Conservation (phyloP, 2,113 vertebrate genomes). For the Nothocercus nigrocapillus region DNA sequence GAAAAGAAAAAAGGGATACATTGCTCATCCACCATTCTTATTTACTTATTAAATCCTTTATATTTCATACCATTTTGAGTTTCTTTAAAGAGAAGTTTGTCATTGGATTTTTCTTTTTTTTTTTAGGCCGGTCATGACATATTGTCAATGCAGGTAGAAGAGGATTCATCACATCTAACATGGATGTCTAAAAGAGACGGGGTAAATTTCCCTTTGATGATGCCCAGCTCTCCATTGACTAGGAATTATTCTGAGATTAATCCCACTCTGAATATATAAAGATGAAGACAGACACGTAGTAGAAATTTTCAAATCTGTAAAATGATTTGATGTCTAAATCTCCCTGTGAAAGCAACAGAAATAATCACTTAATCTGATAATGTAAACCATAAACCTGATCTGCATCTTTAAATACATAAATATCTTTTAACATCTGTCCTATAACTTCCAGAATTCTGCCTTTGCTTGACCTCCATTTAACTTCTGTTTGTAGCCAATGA, state of each 20-base stretch:
- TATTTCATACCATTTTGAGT: background rate
- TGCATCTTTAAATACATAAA: background rate
- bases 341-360: background rate
- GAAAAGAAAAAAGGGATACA: background rate
- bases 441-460: background rate
- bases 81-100: background rate
- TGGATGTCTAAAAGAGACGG: background rate
- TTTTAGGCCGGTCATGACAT: background rate
- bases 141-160: background rate
- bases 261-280: background rate
- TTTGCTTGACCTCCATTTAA: background rate
- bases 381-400: background rate
- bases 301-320: background rate
- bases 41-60: background rate
- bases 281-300: background rate
- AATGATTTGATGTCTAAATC: background rate
- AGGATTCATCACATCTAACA: background rate
- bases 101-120: background rate
- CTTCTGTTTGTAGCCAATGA: background rate
- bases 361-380: background rate
- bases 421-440: background rate
- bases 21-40: background rate
- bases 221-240: background rate
- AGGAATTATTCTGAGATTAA: background rate
- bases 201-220: background rate